Base-by-base conservation (phyloP, 2,888 invertebrate genomes). In the Agonopterix subpropinquella region DNA sequence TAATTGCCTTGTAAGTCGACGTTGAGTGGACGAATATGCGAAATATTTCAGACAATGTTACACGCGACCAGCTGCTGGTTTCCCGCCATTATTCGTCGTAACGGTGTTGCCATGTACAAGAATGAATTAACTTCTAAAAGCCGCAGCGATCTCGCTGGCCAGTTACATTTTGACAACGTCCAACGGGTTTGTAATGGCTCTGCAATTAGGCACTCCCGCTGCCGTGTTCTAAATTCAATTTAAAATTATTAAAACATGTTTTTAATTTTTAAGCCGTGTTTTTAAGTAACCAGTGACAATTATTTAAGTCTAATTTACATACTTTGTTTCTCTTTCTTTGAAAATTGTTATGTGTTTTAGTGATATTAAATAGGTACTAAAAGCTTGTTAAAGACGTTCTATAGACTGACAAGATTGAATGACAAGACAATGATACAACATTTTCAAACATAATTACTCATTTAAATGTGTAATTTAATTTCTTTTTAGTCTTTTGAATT, bases 181-280 rank as follows among this genome's bases (percentile, higher is more conserved):
- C 48, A 47, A 47, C 53, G 53, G 55, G 54, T 52, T 36, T 45
- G 51, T 70, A 67, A 67, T 63, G 56, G 57, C 47, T 45, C 47
- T 45, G 61, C 58, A 67, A 69, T 72, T 70, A 67, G 50, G 53
- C 44, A 15, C 52, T 46, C 48, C 51, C 50, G 48, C 53, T 52
- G 53, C 53, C 53, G 54, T 58, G 55, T 58, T 62, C 58, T 59
- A 64, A 62, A 63, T 64, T 63, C 52, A 61, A 58, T 61, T 59
- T 54, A 58, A 55, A 56, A 44, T 44, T 1, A 44, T 49, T 39
- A 42, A 47, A 51, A 37, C 44, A 49, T 59, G 52, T 28, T 28
- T 28, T 28, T 28, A 28, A 28, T 28, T 28, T 28, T 28, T 28
- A 28, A 28, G 28, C 28, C 28, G 7, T 28, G 28, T 5, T 28